Evolutionary conservation across 2,113 vertebrate species (phyloP).

Genomic region (Montifringilla adamsi): DNA sequence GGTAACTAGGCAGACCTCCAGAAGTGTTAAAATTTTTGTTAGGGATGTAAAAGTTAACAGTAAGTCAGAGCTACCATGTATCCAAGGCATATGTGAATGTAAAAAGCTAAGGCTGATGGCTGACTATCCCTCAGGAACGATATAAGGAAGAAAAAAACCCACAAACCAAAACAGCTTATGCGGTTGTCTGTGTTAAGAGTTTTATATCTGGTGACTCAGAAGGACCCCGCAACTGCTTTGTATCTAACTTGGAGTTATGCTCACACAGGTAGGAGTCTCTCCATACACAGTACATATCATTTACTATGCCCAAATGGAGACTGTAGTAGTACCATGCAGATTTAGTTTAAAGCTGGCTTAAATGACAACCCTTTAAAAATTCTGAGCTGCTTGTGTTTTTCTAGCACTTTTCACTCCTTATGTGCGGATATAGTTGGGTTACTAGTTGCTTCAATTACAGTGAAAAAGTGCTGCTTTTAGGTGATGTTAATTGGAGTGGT

Average conservation of each 20-base stretch:
- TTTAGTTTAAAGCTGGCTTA: not conserved
- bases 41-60: not conserved
- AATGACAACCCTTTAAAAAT: not conserved
- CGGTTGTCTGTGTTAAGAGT: not conserved
- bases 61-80: not conserved
- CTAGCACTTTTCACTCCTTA: not conserved
- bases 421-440: rapidly evolving
- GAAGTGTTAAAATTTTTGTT: not conserved
- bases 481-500: not conserved
- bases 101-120: not conserved
- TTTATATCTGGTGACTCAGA: not conserved
- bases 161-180: not conserved
- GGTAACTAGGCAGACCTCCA: not conserved
- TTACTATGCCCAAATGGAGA: not conserved
- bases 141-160: not conserved
- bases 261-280: not conserved
- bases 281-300: rapidly evolving
- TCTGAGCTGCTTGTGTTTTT: not conserved
- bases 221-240: not conserved
- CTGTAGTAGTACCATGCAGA: not conserved
- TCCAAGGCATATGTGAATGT: not conserved
- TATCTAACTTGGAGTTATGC: not conserved
- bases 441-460: not conserved
- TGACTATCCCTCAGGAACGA: not conserved
- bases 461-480: not conserved